Percentiles rank a stretch among this genome's conserved stretches.
Conservation (phyloP, 2,113 vertebrate genomes). For the Hypomesus transpacificus region DNA sequence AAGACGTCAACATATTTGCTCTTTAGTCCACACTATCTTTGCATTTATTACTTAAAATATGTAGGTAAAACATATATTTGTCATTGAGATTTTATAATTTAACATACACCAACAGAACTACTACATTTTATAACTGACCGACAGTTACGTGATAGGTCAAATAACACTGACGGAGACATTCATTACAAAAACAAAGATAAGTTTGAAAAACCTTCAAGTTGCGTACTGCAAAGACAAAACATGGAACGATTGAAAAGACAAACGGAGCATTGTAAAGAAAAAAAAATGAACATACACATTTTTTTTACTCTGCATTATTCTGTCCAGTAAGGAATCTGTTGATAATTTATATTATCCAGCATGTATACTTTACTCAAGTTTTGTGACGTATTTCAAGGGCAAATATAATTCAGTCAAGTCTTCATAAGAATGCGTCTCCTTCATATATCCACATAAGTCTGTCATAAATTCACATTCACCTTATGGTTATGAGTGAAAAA, state of each 20-base stretch:
- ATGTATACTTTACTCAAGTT: conserved; percentile 1
- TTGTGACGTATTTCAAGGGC: background rate
- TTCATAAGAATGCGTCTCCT: background rate
- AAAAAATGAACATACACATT: no score
- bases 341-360: background rate
- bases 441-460: conserved; percentile 2
- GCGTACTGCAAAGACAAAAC: conserved; percentile 7
- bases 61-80: conserved; percentile 51
- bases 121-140: conserved; percentile 13
- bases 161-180: conserved; percentile 14
- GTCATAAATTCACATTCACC: conserved; percentile 6
- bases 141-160: background rate
- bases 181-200: conserved; percentile 22
- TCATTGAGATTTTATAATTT: conserved; percentile 62
- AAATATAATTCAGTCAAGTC: background rate
- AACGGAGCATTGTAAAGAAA: no score
- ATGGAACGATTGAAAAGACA: no score
- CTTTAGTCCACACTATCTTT: conserved; percentile 19
- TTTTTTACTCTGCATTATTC: no score
- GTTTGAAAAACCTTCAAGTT: conserved; percentile 37
- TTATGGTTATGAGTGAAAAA: conserved; percentile 21
- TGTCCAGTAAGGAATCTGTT: background rate
- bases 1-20: background rate
- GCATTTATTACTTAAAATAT: conserved; percentile 36
- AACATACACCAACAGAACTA: conserved; percentile 44